Evolutionary conservation across 2,113 vertebrate genomes (phyloP).

Genomic region (Myotis lucifugus): DNA sequence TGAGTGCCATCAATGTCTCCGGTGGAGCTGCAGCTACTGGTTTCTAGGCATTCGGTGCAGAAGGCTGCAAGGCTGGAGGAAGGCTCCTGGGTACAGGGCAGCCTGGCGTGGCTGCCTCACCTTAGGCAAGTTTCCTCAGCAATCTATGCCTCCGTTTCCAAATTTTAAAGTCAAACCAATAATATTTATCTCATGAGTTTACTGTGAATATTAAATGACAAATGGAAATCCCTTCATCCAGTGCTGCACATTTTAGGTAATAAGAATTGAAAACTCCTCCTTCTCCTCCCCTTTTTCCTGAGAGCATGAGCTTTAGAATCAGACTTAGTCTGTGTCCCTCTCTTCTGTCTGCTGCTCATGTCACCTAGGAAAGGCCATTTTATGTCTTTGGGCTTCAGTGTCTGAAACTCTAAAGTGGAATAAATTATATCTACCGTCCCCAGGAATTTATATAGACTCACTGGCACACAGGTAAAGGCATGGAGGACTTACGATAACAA

Average conservation of each 20-base stretch:
- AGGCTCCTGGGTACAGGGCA: background rate
- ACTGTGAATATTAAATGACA: background rate
- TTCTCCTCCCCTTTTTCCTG: background rate
- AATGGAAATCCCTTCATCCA: background rate
- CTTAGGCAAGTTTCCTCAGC: background rate
- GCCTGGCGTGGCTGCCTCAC: background rate
- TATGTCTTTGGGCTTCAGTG: background rate
- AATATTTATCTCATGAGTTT: conserved; percentile 10
- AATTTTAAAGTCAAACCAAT: background rate
- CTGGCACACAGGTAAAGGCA: background rate
- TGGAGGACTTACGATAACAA: background rate
- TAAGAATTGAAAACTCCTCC: background rate
- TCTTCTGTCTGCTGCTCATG: background rate
- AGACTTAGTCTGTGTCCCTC: background rate
- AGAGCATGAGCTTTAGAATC: background rate
- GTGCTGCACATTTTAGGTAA: background rate
- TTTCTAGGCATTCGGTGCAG: background rate
- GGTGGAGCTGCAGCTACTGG: background rate
- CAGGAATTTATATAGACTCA: background rate
- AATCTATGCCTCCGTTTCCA: background rate
- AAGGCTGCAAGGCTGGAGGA: background rate
- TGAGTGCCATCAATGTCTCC: background rate
- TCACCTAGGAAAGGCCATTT: background rate
- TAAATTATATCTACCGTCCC: background rate
- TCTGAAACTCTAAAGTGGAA: background rate